phyloP scores from a whole-genome alignment of 2,113 vertebrate species.

The Hemicordylus capensis region DNA sequence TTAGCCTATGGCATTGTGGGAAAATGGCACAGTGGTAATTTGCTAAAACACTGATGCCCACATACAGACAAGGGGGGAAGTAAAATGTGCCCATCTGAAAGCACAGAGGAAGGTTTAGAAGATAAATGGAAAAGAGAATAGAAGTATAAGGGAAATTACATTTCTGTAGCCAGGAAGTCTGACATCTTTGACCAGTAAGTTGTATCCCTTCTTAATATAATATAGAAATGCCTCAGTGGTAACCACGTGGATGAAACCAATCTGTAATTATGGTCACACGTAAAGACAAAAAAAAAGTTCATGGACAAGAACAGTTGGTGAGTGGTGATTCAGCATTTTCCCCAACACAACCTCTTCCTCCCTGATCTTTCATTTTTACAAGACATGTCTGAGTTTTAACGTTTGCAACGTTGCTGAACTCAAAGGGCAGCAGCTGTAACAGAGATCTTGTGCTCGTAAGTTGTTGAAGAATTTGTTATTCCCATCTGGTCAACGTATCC shows the following conservation, averaged over 20 bases:
- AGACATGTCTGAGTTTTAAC: conserved; percentile 4
- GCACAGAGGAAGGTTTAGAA: too few species aligned
- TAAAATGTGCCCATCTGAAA: too few species aligned
- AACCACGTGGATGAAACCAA: neutral
- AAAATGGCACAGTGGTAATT: neutral
- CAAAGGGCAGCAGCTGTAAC: conserved; percentile 1
- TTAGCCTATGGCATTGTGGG: neutral
- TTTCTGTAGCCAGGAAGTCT: neutral
- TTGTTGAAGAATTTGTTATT: neutral
- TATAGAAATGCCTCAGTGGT: neutral
- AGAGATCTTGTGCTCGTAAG: neutral
- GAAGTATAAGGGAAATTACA: neutral
- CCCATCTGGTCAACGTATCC: neutral
- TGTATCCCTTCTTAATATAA: neutral
- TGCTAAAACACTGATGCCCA: neutral
- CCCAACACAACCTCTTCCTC: neutral
- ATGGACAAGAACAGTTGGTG: neutral
- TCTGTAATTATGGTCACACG: neutral
- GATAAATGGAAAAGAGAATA: neutral
- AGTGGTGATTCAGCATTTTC: neutral
- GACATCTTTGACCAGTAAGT: neutral
- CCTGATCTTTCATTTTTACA: neutral
- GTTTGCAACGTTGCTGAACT: conserved; percentile 7
- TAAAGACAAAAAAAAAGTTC: neutral
- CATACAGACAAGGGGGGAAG: too few species aligned